Evolutionary conservation across 2,797 vertebrate genomes (phyloP).

Genomic region (Manis pentadactyla): DNA sequence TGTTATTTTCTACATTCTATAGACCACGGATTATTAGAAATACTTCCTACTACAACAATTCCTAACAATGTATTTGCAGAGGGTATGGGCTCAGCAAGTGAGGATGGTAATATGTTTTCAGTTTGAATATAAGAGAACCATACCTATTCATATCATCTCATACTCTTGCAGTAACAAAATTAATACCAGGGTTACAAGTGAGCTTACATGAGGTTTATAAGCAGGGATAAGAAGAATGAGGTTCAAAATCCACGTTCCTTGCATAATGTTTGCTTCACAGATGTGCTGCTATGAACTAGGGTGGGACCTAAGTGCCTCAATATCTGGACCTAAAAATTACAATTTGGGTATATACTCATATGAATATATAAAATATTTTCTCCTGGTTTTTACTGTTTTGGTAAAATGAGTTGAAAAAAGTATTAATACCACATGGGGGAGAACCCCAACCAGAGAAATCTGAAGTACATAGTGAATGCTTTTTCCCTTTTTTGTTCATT

Average conservation of each 20-base stretch:
- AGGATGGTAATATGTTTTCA: neutral
- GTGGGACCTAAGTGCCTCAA: neutral
- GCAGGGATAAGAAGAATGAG: neutral
- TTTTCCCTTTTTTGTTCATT: constrained; percentile 74
- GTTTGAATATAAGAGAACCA: neutral
- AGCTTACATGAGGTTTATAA: neutral
- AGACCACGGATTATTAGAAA: neutral
- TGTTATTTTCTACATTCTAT: neutral
- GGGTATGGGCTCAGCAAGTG: neutral
- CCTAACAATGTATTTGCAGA: neutral
- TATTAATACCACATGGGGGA: constrained; percentile 70
- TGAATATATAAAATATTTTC: constrained; percentile 55
- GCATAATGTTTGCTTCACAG: neutral
- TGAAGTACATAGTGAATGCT: constrained; percentile 80
- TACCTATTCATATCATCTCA: neutral
- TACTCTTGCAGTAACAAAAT: neutral
- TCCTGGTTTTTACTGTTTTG: constrained; percentile 83
- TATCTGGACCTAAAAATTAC: neutral
- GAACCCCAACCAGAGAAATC: constrained; percentile 82
- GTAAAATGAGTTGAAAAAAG: constrained; percentile 83
- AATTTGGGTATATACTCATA: neutral
- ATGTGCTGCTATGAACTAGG: neutral
- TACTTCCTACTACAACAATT: neutral
- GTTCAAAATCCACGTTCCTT: neutral
- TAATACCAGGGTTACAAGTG: neutral